These are phyloP conservation scores for Drosophila obscura DNA, from an alignment of 1,140 invertebrate genomes.

Conservation along the genomic window DNA sequence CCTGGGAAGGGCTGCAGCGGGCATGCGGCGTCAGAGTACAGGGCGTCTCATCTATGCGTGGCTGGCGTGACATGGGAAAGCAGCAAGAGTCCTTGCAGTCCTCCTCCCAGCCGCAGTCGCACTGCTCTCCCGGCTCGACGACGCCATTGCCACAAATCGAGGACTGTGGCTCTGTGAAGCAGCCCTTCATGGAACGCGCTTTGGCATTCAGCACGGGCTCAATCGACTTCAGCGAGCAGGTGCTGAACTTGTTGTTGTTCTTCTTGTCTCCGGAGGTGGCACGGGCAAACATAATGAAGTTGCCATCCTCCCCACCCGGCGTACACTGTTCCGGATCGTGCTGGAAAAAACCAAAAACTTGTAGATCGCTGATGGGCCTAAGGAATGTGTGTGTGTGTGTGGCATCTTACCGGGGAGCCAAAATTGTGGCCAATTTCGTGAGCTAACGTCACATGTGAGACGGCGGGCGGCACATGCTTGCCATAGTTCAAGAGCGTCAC, in stretches of 20 bases:
- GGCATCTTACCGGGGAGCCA: conserved; percentile 93
- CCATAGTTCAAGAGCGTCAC: conserved; percentile 99
- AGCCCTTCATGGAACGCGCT: conserved; percentile 94
- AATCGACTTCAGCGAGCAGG: conserved; percentile 96
- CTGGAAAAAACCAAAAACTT: conserved; percentile 85
- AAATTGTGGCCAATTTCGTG: conserved; percentile 99
- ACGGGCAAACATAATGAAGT: conserved; percentile 98
- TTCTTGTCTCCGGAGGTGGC: conserved; percentile 98
- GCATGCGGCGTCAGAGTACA: conserved; percentile 90
- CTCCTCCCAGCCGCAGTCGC: conserved; percentile 99
- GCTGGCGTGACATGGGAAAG: conserved; percentile 93
- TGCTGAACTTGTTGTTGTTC: conserved; percentile 98
- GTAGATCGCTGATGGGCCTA: not conserved
- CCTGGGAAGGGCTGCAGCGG: conserved; percentile 86
- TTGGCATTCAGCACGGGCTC: conserved; percentile 97
- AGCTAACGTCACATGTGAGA: conserved; percentile 99
- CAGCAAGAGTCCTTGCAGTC: conserved; percentile 97
- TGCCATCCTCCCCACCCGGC: conserved; percentile 96
- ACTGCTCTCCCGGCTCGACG: conserved; percentile 97
- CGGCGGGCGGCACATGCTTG: conserved; percentile 98
- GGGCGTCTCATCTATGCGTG: conserved; percentile 89
- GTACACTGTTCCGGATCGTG: conserved; percentile 97
- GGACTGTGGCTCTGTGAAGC: conserved; percentile 95
- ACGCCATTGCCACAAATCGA: conserved; percentile 98
- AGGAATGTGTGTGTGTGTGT: not conserved